These are phyloP conservation scores for Arrhopalites spinosus DNA, from an alignment of 2,888 invertebrate species.

Conservation along the genomic window DNA sequence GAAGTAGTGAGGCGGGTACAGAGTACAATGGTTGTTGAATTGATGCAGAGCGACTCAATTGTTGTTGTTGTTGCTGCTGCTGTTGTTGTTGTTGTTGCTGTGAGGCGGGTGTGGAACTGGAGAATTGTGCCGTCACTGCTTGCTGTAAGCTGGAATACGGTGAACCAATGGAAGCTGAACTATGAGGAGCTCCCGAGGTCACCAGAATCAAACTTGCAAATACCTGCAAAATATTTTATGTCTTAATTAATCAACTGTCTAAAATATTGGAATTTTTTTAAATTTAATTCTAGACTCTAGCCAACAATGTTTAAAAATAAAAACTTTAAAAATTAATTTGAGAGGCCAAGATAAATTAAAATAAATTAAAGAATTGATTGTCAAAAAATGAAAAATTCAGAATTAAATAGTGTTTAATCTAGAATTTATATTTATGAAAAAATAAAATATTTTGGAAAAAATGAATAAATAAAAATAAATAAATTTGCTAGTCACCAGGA, in stretches of 20 bases:
- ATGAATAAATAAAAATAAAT: background rate
- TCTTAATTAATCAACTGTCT: background rate
- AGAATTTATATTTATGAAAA: no score
- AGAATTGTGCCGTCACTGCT: constrained; percentile 33
- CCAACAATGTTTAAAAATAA: background rate
- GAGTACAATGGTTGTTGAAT: constrained; percentile 18
- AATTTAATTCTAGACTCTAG: background rate
- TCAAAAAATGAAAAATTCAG: no score
- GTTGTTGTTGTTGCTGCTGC: background rate
- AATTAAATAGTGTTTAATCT: no score
- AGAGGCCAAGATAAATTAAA: no score
- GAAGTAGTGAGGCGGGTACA: constrained; percentile 36
- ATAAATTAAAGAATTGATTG: no score
- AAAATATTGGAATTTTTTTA: background rate
- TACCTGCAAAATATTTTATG: background rate
- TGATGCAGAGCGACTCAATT: background rate
- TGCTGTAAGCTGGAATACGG: constrained; percentile 19
- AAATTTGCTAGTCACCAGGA: constrained; percentile 30
- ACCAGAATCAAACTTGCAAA: constrained; percentile 27
- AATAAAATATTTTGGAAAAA: background rate
- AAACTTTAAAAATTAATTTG: no score
- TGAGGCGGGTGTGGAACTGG: constrained; percentile 31
- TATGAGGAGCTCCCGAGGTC: constrained; percentile 34
- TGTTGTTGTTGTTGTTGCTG: constrained; percentile 1
- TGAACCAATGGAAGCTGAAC: constrained; percentile 30